Evolutionary conservation across 1,140 invertebrate species (phyloP).

Genomic region (Pentalonia nigronervosa): DNA sequence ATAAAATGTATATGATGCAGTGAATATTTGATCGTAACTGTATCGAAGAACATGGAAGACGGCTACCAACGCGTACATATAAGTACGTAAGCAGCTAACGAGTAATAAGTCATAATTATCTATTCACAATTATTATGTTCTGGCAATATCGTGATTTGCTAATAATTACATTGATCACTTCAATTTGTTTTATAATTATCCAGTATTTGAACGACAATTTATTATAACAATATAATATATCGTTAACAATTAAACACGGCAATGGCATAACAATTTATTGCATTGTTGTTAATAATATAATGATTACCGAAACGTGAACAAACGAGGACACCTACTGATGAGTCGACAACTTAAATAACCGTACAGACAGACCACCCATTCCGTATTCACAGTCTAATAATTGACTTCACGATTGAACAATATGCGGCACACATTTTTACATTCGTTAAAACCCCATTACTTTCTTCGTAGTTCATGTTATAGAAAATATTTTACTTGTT

Average conservation of each 20-base stretch:
- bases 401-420: background rate
- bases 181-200: background rate
- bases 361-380: conserved; percentile 36
- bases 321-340: background rate
- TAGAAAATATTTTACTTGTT: background rate
- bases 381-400: background rate
- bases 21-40: background rate
- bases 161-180: background rate
- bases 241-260: background rate
- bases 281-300: background rate
- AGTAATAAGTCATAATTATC: too few relatives aligned
- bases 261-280: background rate
- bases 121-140: background rate
- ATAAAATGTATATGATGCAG: background rate
- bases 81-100: background rate
- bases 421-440: background rate
- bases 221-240: background rate
- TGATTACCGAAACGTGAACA: conserved; percentile 9
- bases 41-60: background rate
- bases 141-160: background rate
- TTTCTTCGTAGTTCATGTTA: background rate
- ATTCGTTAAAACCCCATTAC: background rate
- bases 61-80: background rate
- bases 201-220: background rate
- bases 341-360: conserved; percentile 31